These are phyloP conservation scores for Drosophila emarginata DNA, from an alignment of 2,888 invertebrate species.

Conservation along the genomic window DNA sequence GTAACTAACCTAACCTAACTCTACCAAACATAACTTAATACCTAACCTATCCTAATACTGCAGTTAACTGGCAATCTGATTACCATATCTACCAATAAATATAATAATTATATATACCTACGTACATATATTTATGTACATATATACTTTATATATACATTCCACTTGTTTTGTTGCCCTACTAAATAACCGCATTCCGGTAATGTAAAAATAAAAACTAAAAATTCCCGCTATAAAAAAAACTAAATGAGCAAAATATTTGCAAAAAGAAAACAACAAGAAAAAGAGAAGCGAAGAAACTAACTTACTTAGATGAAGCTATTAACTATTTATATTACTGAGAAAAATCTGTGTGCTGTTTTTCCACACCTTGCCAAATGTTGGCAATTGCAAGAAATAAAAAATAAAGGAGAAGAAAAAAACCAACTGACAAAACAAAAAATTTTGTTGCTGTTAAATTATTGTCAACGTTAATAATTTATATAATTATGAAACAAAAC, in stretches of 20 bases:
- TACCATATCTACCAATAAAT: background rate
- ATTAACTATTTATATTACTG: conserved; percentile 54
- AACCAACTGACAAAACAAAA: background rate
- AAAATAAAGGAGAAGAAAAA: background rate
- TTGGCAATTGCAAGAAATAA: conserved; percentile 22
- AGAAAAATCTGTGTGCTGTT: conserved; percentile 23
- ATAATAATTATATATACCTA: background rate
- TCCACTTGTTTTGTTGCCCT: background rate
- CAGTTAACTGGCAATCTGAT: background rate
- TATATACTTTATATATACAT: background rate
- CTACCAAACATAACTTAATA: background rate
- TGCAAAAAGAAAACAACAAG: background rate
- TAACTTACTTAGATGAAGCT: conserved; percentile 45
- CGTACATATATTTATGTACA: background rate
- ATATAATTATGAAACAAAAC: conserved; percentile 59
- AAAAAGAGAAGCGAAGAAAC: background rate
- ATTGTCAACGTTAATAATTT: conserved; percentile 62
- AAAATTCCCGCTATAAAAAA: background rate
- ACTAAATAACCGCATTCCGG: conserved; percentile 1
- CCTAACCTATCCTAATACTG: background rate
- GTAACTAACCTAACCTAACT: too few species aligned
- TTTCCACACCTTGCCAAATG: background rate
- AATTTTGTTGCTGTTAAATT: conserved; percentile 11
- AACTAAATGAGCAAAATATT: background rate
- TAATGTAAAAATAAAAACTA: background rate